phyloP scores from a whole-genome alignment of 2,888 invertebrate genomes.

The Lypha dubia region DNA sequence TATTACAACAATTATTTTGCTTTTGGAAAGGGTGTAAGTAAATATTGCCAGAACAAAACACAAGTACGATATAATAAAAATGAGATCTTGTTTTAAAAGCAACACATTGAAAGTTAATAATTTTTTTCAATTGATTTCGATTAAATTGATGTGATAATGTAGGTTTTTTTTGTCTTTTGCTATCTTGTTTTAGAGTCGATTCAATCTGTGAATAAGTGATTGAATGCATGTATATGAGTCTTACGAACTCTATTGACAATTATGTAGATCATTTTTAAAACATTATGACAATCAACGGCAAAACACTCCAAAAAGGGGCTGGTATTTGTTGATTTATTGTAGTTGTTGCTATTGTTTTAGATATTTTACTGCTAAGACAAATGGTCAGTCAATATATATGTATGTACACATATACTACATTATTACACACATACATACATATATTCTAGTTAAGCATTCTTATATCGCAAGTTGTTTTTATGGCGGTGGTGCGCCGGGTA shows the following conservation, averaged over 20 bases:
- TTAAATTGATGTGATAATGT: slow-evolving; percentile 65
- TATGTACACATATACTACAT: slow-evolving; percentile 5
- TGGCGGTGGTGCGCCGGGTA: slow-evolving; percentile 25
- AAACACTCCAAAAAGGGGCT: slow-evolving; percentile 57
- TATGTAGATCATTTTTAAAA: slow-evolving; percentile 57
- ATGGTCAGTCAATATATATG: slow-evolving; percentile 61
- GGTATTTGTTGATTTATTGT: slow-evolving; percentile 52
- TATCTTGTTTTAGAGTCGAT: slow-evolving; percentile 40
- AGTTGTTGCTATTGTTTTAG: not conserved
- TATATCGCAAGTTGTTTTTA: slow-evolving; percentile 25
- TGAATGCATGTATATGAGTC: slow-evolving; percentile 17
- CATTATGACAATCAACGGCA: slow-evolving; percentile 40
- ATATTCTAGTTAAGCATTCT: slow-evolving; percentile 7
- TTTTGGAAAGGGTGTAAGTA: slow-evolving; percentile 47
- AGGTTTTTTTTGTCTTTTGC: not conserved
- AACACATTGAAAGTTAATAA: slow-evolving; percentile 56
- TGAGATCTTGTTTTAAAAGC: slow-evolving; percentile 47
- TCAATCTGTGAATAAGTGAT: slow-evolving; percentile 25
- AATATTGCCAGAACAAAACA: slow-evolving; percentile 15
- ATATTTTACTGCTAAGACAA: slow-evolving; percentile 42
- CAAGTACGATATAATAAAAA: slow-evolving; percentile 28
- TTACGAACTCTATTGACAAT: slow-evolving; percentile 51
- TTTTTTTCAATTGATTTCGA: slow-evolving; percentile 63
- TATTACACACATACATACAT: too few species aligned
- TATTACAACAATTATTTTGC: not conserved